Conservation (phyloP, 2,888 invertebrate species). For the Xestia sexstrigata region DNA sequence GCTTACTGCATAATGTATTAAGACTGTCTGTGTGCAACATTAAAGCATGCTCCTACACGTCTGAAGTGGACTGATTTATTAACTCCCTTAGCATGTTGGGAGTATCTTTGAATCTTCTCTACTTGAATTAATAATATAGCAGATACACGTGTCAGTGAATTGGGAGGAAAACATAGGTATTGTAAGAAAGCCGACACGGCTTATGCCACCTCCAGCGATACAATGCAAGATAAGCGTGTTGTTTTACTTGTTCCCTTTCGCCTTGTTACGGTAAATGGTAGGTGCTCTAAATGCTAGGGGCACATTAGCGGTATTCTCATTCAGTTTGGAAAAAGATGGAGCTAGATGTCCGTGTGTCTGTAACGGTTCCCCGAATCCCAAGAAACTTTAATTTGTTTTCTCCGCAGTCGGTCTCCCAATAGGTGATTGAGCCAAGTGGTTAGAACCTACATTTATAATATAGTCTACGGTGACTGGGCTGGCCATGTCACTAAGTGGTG, state of each 20-base stretch:
- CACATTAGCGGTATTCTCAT: not conserved
- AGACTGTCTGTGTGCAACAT: not conserved
- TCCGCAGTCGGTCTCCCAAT: too few relatives aligned
- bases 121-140: not conserved
- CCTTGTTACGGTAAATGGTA: not conserved
- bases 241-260: not conserved
- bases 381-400: too few relatives aligned
- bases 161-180: not conserved
- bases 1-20: constrained; percentile 22
- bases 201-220: not conserved
- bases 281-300: not conserved
- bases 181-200: not conserved
- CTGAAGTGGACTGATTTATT: constrained; percentile 18
- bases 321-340: too few relatives aligned
- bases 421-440: too few relatives aligned
- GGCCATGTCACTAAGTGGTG: too few relatives aligned
- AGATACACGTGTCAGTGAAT: not conserved
- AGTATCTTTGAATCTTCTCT: not conserved
- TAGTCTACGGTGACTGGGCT: too few relatives aligned
- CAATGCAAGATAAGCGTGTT: not conserved
- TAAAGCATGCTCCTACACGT: not conserved
- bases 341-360: too few relatives aligned
- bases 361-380: too few relatives aligned
- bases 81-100: not conserved
- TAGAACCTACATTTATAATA: too few relatives aligned